Percentiles rank a stretch among this genome's conserved stretches.
Conservation (phyloP, 2,113 vertebrate genomes). For the Psittacula cyanocephala region DNA sequence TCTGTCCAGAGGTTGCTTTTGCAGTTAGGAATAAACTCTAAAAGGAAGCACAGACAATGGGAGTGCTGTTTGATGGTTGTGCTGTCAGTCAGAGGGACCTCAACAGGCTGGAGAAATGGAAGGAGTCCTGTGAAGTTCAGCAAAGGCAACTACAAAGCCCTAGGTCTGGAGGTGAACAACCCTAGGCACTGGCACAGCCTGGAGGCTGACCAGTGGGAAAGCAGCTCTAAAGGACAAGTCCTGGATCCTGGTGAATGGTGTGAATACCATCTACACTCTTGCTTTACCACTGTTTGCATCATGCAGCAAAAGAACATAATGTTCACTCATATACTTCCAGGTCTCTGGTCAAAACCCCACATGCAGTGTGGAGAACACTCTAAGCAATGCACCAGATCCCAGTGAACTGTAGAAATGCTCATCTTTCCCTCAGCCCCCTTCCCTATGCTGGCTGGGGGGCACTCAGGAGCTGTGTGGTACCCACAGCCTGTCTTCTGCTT, state of each 20-base stretch:
- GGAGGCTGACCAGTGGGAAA: background rate
- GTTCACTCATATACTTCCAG: fast-evolving
- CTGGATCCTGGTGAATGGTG: background rate
- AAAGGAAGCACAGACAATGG: fast-evolving
- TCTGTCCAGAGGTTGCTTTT: background rate
- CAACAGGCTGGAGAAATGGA: background rate
- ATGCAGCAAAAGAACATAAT: fast-evolving
- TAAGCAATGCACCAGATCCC: background rate
- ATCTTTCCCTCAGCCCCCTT: background rate
- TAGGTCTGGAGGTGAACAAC: background rate
- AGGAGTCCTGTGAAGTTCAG: background rate
- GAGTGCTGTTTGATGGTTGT: background rate
- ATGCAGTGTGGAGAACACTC: background rate
- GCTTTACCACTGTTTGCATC: background rate
- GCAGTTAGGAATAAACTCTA: background rate
- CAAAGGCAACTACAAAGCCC: background rate
- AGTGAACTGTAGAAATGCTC: background rate
- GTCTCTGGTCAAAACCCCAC: background rate
- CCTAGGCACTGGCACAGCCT: background rate
- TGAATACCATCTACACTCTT: background rate
- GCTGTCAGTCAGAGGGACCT: background rate
- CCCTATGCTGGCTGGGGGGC: background rate
- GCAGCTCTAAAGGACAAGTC: background rate
- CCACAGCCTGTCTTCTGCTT: background rate
- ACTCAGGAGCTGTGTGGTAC: background rate